Conservation (phyloP, 2,888 invertebrate genomes). For the Pediacus dermestoides region DNA sequence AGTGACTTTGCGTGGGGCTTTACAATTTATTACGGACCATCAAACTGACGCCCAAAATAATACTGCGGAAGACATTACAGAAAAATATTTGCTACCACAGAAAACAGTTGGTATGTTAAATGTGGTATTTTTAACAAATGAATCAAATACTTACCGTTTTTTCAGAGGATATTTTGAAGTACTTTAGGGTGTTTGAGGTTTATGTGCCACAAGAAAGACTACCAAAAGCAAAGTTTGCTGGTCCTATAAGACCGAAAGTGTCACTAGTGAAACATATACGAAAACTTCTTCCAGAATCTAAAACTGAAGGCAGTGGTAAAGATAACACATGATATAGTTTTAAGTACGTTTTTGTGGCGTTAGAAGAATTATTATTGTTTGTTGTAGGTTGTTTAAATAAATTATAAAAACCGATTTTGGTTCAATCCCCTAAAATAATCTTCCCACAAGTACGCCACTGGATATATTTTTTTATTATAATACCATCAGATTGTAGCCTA, state of each 20-base stretch:
- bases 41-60: slow-evolving; percentile 58
- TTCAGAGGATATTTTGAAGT: slow-evolving; percentile 46
- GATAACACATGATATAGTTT: too few species aligned
- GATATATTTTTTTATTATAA: too few species aligned
- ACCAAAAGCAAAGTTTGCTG: slow-evolving; percentile 41
- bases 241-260: slow-evolving; percentile 38
- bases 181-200: slow-evolving; percentile 66
- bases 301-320: too few species aligned
- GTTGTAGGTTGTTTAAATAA: too few species aligned
- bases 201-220: slow-evolving; percentile 55
- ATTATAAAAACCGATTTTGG: too few species aligned
- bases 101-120: slow-evolving; percentile 55
- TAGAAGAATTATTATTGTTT: too few species aligned
- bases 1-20: slow-evolving; percentile 60
- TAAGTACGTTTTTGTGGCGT: too few species aligned
- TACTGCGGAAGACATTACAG: slow-evolving; percentile 60
- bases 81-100: slow-evolving; percentile 64
- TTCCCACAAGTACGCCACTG: too few species aligned
- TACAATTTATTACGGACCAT: slow-evolving; percentile 65
- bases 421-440: too few species aligned
- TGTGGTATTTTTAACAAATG: slow-evolving; percentile 4
- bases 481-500: too few species aligned
- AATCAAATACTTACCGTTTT: slow-evolving; percentile 17
- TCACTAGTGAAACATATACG: slow-evolving; percentile 24
- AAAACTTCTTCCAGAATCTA: slow-evolving; percentile 23